These are phyloP conservation scores for Synanthedon myopaeformis DNA, from an alignment of 2,888 invertebrate species.

Conservation along the genomic window DNA sequence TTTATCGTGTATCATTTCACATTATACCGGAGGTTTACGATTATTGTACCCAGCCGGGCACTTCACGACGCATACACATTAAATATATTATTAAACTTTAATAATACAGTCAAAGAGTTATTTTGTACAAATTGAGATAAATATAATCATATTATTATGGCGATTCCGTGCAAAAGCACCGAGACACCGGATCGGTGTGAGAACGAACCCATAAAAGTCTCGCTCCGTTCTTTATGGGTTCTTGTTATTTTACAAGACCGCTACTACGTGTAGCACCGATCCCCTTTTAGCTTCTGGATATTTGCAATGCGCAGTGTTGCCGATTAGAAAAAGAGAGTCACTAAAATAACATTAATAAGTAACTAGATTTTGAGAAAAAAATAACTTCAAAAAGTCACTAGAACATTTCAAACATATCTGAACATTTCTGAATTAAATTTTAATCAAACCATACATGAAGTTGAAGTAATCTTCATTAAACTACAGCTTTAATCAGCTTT, in stretches of 20 bases:
- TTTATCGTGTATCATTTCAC: background rate
- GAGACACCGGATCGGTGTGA: conserved; percentile 37
- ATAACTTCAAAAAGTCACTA: no score
- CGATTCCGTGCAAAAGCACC: conserved; percentile 24
- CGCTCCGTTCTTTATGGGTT: conserved; percentile 35
- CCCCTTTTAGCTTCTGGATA: background rate
- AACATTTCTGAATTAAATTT: no score
- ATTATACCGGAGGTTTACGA: background rate
- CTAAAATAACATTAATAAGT: no score
- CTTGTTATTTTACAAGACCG: conserved; percentile 31
- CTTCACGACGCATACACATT: background rate
- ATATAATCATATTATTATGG: conserved; percentile 6
- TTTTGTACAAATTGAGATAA: background rate
- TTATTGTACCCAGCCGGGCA: background rate
- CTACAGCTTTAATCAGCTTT: no score
- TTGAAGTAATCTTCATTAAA: no score
- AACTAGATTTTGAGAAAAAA: no score
- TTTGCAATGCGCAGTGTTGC: background rate
- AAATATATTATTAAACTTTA: background rate
- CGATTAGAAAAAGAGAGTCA: no score
- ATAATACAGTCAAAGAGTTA: background rate
- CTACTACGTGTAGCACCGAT: conserved; percentile 7
- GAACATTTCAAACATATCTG: no score
- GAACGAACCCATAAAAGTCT: conserved; percentile 40
- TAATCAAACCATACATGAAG: no score